Conservation (phyloP, 53 echinoderm and acorn worm genomes). For the Stichopus horrens region DNA sequence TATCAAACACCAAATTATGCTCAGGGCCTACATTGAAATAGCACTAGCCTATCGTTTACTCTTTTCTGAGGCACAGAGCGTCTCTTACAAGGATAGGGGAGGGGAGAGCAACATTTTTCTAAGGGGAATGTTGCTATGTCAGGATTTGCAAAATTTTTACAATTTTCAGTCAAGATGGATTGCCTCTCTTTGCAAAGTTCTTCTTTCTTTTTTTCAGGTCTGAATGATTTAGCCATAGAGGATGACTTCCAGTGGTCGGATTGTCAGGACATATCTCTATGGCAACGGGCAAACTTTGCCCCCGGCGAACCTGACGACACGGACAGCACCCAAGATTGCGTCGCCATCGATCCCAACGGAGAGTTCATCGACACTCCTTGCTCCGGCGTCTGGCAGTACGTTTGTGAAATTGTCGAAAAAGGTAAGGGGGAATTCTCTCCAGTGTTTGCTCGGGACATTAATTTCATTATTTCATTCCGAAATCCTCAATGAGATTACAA, state of each 20-base stretch:
- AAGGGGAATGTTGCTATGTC: not conserved
- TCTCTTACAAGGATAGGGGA: not conserved
- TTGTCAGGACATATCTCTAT: conserved; percentile 54
- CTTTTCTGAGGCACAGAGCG: not conserved
- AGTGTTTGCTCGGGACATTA: too few relatives aligned
- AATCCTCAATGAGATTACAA: too few relatives aligned
- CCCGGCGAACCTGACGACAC: conserved; percentile 62
- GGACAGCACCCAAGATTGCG: conserved; percentile 64
- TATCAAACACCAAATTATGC: too few relatives aligned
- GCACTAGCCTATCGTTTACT: too few relatives aligned
- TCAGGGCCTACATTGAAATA: too few relatives aligned
- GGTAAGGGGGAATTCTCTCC: conserved; percentile 22
- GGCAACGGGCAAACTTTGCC: conserved; percentile 69
- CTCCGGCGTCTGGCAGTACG: conserved; percentile 52
- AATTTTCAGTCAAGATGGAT: not conserved
- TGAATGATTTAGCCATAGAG: conserved; percentile 66
- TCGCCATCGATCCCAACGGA: conserved; percentile 50
- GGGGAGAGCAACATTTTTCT: not conserved
- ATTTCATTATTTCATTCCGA: too few relatives aligned
- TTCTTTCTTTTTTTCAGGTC: conserved; percentile 41
- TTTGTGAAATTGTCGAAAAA: conserved; percentile 60
- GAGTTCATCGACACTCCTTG: conserved; percentile 64
- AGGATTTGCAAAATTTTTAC: not conserved
- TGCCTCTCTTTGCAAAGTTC: not conserved
- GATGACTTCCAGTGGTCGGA: conserved; percentile 64